Evolutionary conservation across 2,797 vertebrate genomes (phyloP).

Genomic region (Remorina albescens): DNA sequence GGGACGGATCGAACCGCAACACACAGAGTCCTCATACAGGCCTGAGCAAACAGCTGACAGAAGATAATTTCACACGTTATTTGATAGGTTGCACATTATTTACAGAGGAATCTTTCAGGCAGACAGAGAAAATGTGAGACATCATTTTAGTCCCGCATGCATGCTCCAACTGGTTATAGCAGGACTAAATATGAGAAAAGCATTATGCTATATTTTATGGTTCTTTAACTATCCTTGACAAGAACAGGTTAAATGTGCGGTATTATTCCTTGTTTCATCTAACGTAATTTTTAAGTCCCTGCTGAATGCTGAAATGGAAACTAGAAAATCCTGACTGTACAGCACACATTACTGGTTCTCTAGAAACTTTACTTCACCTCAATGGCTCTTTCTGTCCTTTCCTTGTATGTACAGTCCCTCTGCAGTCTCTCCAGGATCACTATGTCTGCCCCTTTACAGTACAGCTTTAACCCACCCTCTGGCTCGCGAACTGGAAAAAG

Average conservation of each 20-base stretch:
- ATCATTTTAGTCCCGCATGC: conserved; percentile 18
- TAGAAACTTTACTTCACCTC: conserved; percentile 82
- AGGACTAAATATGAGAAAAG: background rate
- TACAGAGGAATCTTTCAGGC: conserved; percentile 19
- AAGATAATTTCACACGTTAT: conserved; percentile 51
- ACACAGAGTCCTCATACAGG: conserved; percentile 93
- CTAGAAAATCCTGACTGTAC: conserved; percentile 3
- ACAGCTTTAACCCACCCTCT: conserved; percentile 90
- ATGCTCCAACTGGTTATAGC: background rate
- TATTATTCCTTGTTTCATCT: background rate
- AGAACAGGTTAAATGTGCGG: too few relatives aligned
- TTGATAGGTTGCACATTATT: conserved; percentile 46
- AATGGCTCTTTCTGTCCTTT: conserved; percentile 84
- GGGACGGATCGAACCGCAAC: conserved; percentile 89
- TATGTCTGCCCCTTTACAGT: conserved; percentile 94
- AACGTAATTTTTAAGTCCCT: background rate
- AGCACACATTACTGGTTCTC: conserved; percentile 6
- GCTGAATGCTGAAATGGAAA: background rate
- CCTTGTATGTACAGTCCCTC: conserved; percentile 67
- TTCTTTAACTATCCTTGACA: too few relatives aligned
- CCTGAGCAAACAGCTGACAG: conserved; percentile 83
- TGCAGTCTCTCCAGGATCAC: conserved; percentile 89
- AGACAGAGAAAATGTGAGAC: conserved; percentile 30
- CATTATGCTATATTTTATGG: too few relatives aligned
- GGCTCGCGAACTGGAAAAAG: conserved; percentile 88